These are phyloP conservation scores for Podabrus alpinus DNA, from an alignment of 2,888 invertebrate genomes.

Conservation along the genomic window DNA sequence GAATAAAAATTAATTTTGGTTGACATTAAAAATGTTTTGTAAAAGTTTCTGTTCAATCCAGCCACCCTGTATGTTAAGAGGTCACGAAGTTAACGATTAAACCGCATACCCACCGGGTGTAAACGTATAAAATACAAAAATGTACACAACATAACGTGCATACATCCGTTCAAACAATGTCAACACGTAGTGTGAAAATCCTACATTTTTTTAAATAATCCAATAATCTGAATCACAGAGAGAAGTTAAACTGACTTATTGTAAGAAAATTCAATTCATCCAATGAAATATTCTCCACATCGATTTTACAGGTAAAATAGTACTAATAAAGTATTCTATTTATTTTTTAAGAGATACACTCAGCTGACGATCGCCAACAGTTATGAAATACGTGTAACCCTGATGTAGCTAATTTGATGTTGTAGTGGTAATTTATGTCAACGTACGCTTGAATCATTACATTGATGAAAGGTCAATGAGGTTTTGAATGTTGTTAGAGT, in stretches of 20 bases:
- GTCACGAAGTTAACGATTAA: neutral
- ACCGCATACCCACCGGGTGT: neutral
- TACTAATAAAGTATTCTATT: neutral
- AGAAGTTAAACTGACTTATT: too few relatives aligned
- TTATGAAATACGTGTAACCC: neutral
- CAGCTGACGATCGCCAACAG: neutral
- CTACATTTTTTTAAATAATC: neutral
- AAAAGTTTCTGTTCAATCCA: too few relatives aligned
- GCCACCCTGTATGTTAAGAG: too few relatives aligned
- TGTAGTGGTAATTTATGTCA: too few relatives aligned
- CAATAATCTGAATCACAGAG: neutral
- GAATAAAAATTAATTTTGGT: too few relatives aligned
- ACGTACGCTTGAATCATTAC: neutral
- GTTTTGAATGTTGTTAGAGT: too few relatives aligned
- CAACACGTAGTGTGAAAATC: neutral
- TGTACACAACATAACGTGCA: neutral
- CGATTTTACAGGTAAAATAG: neutral
- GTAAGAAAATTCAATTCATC: too few relatives aligned
- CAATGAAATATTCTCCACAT: too few relatives aligned
- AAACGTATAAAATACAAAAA: neutral
- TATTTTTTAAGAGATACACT: too few relatives aligned
- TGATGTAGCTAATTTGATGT: too few relatives aligned
- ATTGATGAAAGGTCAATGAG: neutral
- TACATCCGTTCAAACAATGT: neutral
- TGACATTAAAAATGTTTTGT: too few relatives aligned